Evolutionary conservation across 2,888 invertebrate species (phyloP).

Genomic region (Orthosia gracilis): DNA sequence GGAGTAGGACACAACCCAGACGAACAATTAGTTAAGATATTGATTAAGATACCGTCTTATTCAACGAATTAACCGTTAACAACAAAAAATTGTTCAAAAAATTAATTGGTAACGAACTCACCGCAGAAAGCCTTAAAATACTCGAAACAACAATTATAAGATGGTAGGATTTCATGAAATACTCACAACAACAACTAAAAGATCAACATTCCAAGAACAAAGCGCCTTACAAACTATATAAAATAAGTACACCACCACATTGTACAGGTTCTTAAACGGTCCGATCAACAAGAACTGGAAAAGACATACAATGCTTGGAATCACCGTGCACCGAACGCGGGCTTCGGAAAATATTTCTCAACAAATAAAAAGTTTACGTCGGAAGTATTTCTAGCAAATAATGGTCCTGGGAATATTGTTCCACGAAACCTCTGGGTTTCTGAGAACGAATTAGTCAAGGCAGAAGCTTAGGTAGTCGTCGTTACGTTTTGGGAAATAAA

Average conservation of each 20-base stretch:
- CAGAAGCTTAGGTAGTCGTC: background rate
- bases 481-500: background rate
- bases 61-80: background rate
- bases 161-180: background rate
- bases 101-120: background rate
- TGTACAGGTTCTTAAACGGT: slow-evolving; percentile 9
- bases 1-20: too few species aligned
- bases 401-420: slow-evolving; percentile 47
- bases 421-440: background rate
- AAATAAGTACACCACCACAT: background rate
- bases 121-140: background rate
- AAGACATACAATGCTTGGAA: slow-evolving; percentile 43
- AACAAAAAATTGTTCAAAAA: background rate
- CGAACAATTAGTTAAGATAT: too few species aligned
- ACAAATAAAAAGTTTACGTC: slow-evolving; percentile 56
- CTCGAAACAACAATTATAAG: background rate
- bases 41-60: background rate
- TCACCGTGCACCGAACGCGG: slow-evolving; percentile 17
- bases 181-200: background rate
- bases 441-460: slow-evolving; percentile 32
- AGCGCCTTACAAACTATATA: background rate
- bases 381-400: slow-evolving; percentile 48
- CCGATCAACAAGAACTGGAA: slow-evolving; percentile 40
- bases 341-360: slow-evolving; percentile 44
- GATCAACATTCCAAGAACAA: background rate